Evolutionary conservation across 2,888 invertebrate species (phyloP).

Genomic region (Elgonia sp.): DNA sequence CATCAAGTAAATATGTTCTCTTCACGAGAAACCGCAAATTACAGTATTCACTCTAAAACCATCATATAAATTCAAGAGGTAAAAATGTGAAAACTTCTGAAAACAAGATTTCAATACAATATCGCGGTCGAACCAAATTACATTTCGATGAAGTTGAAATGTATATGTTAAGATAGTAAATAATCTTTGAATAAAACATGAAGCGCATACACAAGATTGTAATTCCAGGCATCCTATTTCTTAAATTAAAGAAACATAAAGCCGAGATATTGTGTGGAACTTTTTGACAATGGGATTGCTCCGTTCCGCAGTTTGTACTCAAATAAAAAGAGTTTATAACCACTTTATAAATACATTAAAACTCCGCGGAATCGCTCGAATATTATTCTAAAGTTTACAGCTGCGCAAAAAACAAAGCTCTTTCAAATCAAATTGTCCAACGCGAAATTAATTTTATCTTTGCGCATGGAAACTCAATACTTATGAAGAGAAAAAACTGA

Average conservation of each 20-base stretch:
- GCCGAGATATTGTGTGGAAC: neutral
- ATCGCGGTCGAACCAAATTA: neutral
- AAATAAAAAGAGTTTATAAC: constrained; percentile 59
- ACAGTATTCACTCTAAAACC: neutral
- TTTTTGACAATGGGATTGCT: constrained; percentile 45
- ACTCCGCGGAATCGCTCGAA: constrained; percentile 47
- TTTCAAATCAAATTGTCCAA: constrained; percentile 50
- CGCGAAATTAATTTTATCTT: constrained; percentile 38
- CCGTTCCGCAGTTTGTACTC: constrained; percentile 27
- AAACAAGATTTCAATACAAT: neutral
- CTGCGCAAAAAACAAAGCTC: constrained; percentile 39
- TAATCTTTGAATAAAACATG: no score
- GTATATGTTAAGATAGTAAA: no score
- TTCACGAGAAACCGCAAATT: neutral
- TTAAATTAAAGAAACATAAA: constrained; percentile 38
- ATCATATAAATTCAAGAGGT: neutral
- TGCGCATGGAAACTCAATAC: neutral
- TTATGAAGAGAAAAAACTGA: neutral
- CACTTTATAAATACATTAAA: constrained; percentile 66
- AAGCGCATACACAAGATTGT: neutral
- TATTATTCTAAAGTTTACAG: constrained; percentile 59
- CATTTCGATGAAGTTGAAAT: no score
- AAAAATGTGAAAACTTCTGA: neutral
- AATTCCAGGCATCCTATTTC: neutral
- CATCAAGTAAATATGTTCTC: neutral